phyloP scores from a whole-genome alignment of 2,888 invertebrate genomes.

The Micoletzkya japonica region DNA sequence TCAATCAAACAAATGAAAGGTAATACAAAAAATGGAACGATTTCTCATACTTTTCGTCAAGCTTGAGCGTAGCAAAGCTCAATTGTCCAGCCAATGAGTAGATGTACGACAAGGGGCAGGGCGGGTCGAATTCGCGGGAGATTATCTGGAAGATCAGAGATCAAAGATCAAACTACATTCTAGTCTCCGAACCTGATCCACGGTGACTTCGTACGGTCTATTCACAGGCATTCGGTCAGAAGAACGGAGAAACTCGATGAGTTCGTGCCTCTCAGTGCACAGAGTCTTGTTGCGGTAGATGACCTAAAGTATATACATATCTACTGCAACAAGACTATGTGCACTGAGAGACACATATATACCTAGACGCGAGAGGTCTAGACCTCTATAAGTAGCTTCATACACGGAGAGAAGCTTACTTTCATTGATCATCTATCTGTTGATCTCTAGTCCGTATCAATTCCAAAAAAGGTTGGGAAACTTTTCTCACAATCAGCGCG shows the following conservation, averaged over 20 bases:
- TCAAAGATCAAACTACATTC: slow-evolving; percentile 22
- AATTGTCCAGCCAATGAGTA: slow-evolving; percentile 4
- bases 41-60: slow-evolving; percentile 9
- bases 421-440: no score
- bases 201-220: slow-evolving; percentile 9
- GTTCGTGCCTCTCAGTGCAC: slow-evolving; percentile 2
- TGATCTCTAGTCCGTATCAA: no score
- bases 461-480: no score
- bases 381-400: no score
- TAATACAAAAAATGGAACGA: background rate
- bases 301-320: slow-evolving; percentile 16
- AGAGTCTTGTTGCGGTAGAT: slow-evolving; percentile 25
- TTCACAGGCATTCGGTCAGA: slow-evolving; percentile 4
- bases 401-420: no score
- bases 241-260: slow-evolving; percentile 16
- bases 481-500: no score
- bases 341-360: background rate
- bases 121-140: slow-evolving; percentile 16
- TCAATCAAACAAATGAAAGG: background rate
- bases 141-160: slow-evolving; percentile 7
- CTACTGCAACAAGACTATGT: slow-evolving; percentile 23
- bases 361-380: no score
- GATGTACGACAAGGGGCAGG: slow-evolving; percentile 1
- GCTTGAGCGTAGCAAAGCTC: slow-evolving; percentile 6
- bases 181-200: slow-evolving; percentile 17